These are phyloP conservation scores for Mionectes olivaceus DNA, from an alignment of 2,797 vertebrate species.

Conservation along the genomic window DNA sequence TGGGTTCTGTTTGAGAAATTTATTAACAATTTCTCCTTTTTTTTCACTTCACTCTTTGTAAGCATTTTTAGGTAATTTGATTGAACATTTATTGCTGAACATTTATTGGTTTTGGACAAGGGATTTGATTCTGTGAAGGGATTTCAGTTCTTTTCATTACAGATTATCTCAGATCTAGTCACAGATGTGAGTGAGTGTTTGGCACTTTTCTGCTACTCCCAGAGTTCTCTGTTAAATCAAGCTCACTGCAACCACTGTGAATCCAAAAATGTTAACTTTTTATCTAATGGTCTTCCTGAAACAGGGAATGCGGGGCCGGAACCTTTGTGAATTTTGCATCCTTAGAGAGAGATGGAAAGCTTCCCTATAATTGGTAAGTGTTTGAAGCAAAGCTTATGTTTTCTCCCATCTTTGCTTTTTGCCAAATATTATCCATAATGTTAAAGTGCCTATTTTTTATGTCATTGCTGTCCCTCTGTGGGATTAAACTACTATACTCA, in stretches of 20 bases:
- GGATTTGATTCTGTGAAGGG: background rate
- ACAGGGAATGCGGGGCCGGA: conserved; percentile 93
- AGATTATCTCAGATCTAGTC: background rate
- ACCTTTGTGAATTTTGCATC: conserved; percentile 97
- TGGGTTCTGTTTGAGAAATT: background rate
- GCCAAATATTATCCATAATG: background rate
- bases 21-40: background rate
- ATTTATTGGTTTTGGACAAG: background rate
- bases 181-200: background rate
- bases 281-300: conserved; percentile 36
- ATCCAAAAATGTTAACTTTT: background rate
- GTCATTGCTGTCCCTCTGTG: background rate
- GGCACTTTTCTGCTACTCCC: background rate
- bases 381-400: background rate
- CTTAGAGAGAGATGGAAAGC: conserved; percentile 93
- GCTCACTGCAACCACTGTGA: background rate
- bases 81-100: background rate
- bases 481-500: background rate
- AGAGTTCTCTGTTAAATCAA: background rate
- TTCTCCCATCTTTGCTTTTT: background rate
- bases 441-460: background rate
- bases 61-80: background rate
- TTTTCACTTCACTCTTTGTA: background rate
- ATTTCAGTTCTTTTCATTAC: background rate
- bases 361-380: conserved; percentile 95